Evolutionary conservation across 2,797 vertebrate species (phyloP), one percentile per base, ranked within the genome.

Genomic region (Pangasius mekongensis): DNA sequence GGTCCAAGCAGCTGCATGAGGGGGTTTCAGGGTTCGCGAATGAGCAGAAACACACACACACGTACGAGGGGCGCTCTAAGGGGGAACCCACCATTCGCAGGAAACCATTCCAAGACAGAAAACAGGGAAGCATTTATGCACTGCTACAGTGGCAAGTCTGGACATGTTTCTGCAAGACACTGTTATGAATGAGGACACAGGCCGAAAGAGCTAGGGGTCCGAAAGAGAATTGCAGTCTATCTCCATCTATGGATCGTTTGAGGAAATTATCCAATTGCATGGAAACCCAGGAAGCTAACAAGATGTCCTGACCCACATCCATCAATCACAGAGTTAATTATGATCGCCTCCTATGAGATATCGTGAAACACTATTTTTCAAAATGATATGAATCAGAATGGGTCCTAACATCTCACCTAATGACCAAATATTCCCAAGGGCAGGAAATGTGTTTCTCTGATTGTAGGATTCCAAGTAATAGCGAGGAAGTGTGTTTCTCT

Each of bases 131-230:
- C 92, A 92, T 95, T 94, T 94, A 94, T 91, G 92, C 91, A 88
- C 85, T 33, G 85, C 36, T 66, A 69, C 60, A 74, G 77, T 52
- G 95, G 94, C 95, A 95, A 95, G 95, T 92, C 95, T 94, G 94
- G 95, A 94, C 95, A 94, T 96, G 95, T 93, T 95, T 94, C 91
- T 92, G 89, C 78, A 76, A 91, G 88, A 92, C 89, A 93, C 92
- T 91, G 91, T 89, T 92, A 89, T 84, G 47, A 88, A 85, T 87
- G 73, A 84, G 58, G 83, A 80, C 47, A 13, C 80, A 74, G 85
- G 78, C 83, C 49, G 73, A 64, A 82, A 80, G 88, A 60, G 43
- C 83, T 20, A 10, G 30, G 64, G 83, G 89, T 85, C 66, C 27
- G 52, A 64, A 69, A 56, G 43, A 86, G 64, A 89, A 86, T 80